Evolutionary conservation across 1,140 invertebrate genomes (phyloP).

Genomic region (Megalopta genalis): DNA sequence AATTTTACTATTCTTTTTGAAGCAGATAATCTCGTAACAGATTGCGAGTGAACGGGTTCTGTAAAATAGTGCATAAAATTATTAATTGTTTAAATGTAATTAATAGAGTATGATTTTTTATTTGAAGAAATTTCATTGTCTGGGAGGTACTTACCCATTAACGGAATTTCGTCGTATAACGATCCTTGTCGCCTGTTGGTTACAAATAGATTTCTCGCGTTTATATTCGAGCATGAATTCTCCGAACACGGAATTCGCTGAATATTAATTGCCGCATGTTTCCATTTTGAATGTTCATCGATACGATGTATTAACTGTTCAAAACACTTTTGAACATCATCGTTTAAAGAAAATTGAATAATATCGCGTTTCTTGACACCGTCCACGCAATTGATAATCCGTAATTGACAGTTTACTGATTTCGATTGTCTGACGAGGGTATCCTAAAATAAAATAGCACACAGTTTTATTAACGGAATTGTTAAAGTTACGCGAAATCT

Average conservation of each 20-base stretch:
- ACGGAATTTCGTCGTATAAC: conserved; percentile 83
- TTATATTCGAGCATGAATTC: conserved; percentile 55
- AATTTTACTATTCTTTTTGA: not conserved
- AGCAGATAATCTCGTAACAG: not conserved
- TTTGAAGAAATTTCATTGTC: not conserved
- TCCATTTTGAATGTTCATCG: conserved; percentile 83
- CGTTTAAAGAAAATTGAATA: conserved; percentile 73
- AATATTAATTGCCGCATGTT: conserved; percentile 82
- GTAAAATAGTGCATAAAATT: not conserved
- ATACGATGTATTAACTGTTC: conserved; percentile 77
- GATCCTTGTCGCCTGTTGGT: conserved; percentile 80
- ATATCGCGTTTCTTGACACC: conserved; percentile 70
- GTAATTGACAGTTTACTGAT: conserved; percentile 73
- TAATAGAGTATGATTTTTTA: not conserved
- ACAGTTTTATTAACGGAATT: not conserved
- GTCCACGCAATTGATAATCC: conserved; percentile 75
- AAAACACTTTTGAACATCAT: conserved; percentile 80
- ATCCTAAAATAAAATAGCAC: conserved; percentile 63
- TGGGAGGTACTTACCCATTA: conserved; percentile 76
- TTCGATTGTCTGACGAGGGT: conserved; percentile 73
- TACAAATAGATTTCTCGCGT: conserved; percentile 77
- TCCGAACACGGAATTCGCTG: conserved; percentile 83
- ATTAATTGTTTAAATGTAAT: no score
- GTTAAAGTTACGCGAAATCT: not conserved
- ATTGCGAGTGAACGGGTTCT: not conserved